phyloP scores from a whole-genome alignment of 2,797 vertebrate species.

The Australoheros facetus region DNA sequence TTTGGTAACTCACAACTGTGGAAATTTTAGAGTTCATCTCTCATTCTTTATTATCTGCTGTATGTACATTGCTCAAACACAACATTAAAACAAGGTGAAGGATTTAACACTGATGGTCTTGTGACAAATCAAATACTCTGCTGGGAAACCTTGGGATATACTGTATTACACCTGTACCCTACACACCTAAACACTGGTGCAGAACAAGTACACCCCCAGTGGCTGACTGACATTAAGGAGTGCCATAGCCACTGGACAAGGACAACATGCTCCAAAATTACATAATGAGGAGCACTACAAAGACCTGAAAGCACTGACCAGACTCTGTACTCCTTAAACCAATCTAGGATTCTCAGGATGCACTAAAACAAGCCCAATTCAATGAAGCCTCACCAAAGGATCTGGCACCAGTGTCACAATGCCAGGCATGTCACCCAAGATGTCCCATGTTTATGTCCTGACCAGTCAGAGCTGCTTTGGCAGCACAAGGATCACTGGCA shows the following conservation, averaged over 20 bases:
- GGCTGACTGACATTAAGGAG: background rate
- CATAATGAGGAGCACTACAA: background rate
- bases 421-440: background rate
- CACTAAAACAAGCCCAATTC: background rate
- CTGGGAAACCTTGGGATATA: background rate
- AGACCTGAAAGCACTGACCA: background rate
- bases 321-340: no score
- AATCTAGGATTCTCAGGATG: background rate
- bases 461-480: background rate
- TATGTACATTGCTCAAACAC: background rate
- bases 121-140: background rate
- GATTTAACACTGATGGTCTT: background rate
- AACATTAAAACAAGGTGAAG: background rate
- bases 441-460: background rate
- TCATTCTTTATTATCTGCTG: background rate
- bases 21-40: background rate
- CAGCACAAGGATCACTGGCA: background rate
- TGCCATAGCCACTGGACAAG: background rate
- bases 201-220: background rate
- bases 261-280: background rate
- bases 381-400: background rate
- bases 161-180: background rate
- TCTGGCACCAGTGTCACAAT: background rate
- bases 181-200: background rate
- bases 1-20: background rate